Percentiles rank a stretch among this genome's conserved stretches.
Conservation (phyloP, 2,113 vertebrate genomes). For the Glaucidium brasilianum region DNA sequence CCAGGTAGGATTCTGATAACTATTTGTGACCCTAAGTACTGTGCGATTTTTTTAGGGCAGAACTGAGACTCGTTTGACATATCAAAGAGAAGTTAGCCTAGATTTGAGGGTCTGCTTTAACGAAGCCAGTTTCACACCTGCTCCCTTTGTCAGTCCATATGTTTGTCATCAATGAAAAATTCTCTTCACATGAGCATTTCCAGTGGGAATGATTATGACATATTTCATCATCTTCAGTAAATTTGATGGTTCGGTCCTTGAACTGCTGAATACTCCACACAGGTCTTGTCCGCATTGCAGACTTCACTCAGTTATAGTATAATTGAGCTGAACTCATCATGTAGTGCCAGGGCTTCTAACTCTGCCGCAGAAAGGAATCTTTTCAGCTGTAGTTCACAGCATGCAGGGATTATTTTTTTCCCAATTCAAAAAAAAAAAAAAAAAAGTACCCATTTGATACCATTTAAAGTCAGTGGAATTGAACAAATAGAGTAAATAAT, state of each 20-base stretch:
- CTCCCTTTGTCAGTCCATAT: constrained; percentile 60
- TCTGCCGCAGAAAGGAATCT: neutral
- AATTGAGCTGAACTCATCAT: constrained; percentile 43
- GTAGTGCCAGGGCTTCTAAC: neutral
- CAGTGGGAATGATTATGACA: constrained; percentile 60
- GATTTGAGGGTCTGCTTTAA: constrained; percentile 26
- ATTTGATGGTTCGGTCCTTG: constrained; percentile 53
- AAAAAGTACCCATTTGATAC: neutral
- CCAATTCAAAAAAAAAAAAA: neutral
- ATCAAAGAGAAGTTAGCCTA: constrained; percentile 17
- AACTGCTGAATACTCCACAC: constrained; percentile 37
- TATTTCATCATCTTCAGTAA: constrained; percentile 63
- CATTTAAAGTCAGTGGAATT: neutral
- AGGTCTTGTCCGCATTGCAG: constrained; percentile 8
- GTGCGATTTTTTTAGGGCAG: neutral
- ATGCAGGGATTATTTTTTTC: neutral
- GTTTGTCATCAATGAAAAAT: constrained; percentile 66
- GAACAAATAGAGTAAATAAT: neutral
- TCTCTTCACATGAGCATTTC: constrained; percentile 40
- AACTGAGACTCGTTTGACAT: neutral
- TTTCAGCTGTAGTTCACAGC: neutral
- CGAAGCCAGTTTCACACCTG: constrained; percentile 65
- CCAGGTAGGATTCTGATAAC: neutral
- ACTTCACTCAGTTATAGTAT: constrained; percentile 17
- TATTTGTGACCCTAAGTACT: neutral